These are phyloP conservation scores for Lepilemur ruficaudatus DNA, from an alignment of 2,797 vertebrate species.

Conservation along the genomic window DNA sequence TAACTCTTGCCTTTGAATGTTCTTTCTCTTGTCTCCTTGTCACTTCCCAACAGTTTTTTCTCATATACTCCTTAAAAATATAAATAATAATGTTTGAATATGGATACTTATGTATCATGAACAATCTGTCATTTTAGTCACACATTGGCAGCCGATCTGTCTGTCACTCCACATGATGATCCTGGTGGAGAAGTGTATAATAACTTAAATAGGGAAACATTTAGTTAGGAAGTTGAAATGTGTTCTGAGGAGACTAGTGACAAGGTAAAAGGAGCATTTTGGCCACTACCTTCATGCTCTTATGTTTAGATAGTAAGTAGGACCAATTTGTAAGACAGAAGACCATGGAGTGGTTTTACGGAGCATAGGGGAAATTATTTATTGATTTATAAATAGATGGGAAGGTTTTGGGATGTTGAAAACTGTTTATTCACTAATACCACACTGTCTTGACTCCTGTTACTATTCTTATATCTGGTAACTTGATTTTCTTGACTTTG, in stretches of 20 bases:
- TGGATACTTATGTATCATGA: not conserved
- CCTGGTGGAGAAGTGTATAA: not conserved
- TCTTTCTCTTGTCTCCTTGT: constrained; percentile 29
- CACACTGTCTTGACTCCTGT: not conserved
- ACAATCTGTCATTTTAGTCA: constrained; percentile 24
- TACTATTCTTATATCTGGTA: not conserved
- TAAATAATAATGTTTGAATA: constrained; percentile 38
- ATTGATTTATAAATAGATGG: not conserved
- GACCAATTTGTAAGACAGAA: not conserved
- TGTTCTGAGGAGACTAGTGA: not conserved
- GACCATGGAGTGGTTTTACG: not conserved
- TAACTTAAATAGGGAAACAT: not conserved
- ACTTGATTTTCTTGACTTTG: not conserved
- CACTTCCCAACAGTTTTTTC: constrained; percentile 38
- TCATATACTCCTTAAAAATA: constrained; percentile 1
- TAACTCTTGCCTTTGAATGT: constrained; percentile 37
- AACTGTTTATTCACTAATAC: not conserved
- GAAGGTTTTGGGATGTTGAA: not conserved
- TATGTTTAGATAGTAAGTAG: not conserved
- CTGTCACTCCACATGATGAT: not conserved
- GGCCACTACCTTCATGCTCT: not conserved
- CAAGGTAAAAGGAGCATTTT: not conserved
- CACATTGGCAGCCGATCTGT: not conserved
- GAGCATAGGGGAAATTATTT: not conserved
- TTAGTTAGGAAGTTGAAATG: not conserved